Evolutionary conservation across 2,888 invertebrate species (phyloP), one percentile per base, ranked within the genome.

Genomic region (Spilarctia lutea): DNA sequence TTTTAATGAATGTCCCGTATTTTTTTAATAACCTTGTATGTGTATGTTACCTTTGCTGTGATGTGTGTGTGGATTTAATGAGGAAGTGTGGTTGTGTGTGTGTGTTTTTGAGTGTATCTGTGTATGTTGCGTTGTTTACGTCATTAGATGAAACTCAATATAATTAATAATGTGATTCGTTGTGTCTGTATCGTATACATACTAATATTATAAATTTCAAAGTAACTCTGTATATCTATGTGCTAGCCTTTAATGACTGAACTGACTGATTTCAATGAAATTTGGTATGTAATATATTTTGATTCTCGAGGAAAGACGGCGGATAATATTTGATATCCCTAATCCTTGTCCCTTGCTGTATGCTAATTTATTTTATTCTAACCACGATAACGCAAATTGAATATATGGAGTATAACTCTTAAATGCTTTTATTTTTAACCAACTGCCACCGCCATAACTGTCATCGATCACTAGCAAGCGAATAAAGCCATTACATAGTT

Each of bases 401-500:
- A 39, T 4, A 8, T 39, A 39, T 39, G 39, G 7, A 3, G 33
- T 2, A 33, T 33, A 39, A 7, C 7, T 39, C 39, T 39, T 39
- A 39, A 63, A 27, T 33, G 30, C 11, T 18, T 48, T 68, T 24
- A 24, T 33, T 68, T 33, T 3, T 33, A 45, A 67, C 68, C 75
- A 76, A 68, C 70, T 82, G 78, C 73, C 60, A 65, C 66, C 48
- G 56, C 68, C 60, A 56, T 65, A 73, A 66, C 69, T 75, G 66
- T 70, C 72, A 73, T 48, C 72, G 42, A 52, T 35, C 69, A 75
- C 68, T 60, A 13, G 48, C 56, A 68, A 79, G 42, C 56, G 39
- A 76, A 71, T 35, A 65, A 72, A 68, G 68, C 78, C 71, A 79
- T 81, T 79, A 80, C 72, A 74, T 72, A 74, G 67, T 74, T 60